Percentiles rank a stretch among this genome's conserved stretches.
phyloP scores from a whole-genome alignment of 1,140 invertebrate species.

The Kradibia gibbosae region DNA sequence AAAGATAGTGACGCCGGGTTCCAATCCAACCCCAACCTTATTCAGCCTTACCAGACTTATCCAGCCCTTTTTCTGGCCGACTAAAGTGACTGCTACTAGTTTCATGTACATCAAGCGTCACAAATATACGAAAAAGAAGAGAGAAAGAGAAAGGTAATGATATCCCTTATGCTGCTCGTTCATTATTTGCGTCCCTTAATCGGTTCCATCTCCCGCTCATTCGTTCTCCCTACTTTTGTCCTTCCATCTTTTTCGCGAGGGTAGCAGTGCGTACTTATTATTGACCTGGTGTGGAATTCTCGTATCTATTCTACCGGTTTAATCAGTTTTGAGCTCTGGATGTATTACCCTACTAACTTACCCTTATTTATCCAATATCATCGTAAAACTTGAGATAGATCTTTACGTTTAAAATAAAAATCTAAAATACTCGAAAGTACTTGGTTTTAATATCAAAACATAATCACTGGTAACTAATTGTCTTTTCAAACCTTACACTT shows the following conservation, averaged over 20 bases:
- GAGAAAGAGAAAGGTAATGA: background rate
- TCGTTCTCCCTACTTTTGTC: background rate
- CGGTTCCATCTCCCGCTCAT: constrained; percentile 1
- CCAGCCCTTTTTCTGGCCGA: constrained; percentile 23
- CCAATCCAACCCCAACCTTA: background rate
- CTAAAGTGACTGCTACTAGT: constrained; percentile 41
- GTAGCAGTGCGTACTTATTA: constrained; percentile 17
- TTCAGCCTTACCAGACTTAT: too few relatives aligned
- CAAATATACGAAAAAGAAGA: background rate
- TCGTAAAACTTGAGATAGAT: too few relatives aligned
- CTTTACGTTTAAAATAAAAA: too few relatives aligned
- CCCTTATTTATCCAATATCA: background rate
- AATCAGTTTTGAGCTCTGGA: constrained; percentile 14
- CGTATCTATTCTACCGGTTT: background rate
- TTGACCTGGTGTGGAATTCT: constrained; percentile 34
- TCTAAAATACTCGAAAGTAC: too few relatives aligned
- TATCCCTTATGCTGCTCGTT: constrained; percentile 41
- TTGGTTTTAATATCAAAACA: too few relatives aligned
- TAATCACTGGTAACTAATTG: too few relatives aligned
- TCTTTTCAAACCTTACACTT: too few relatives aligned
- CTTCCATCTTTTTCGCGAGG: background rate
- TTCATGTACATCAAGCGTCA: constrained; percentile 43
- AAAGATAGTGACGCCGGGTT: constrained; percentile 30
- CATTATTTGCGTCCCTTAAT: constrained; percentile 48
- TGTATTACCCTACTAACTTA: background rate